Evolutionary conservation across 2,113 vertebrate species (phyloP).

Genomic region (Brachypodius melanocephalos): DNA sequence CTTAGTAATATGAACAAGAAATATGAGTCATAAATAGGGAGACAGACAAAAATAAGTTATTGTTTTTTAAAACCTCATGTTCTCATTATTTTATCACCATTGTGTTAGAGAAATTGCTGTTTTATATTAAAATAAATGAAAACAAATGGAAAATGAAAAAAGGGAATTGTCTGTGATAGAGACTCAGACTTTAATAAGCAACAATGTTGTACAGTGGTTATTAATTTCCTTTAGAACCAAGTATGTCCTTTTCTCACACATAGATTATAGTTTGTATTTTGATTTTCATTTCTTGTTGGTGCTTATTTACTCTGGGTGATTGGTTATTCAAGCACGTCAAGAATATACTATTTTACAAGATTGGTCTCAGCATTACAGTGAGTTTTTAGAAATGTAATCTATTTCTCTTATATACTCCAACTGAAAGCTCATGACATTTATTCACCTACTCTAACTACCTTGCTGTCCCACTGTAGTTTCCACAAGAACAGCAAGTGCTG

Average conservation of each 20-base stretch:
- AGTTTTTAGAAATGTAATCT: neutral
- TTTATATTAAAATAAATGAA: constrained; percentile 34
- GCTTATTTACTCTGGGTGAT: neutral
- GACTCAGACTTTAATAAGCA: neutral
- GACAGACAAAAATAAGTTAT: neutral
- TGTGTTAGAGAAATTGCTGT: neutral
- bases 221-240: constrained; percentile 32
- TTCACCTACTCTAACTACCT: neutral
- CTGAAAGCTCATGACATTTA: neutral
- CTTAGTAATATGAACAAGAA: neutral
- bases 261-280: neutral
- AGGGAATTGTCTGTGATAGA: neutral
- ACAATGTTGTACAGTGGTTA: neutral
- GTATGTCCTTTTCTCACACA: neutral
- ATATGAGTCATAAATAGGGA: neutral
- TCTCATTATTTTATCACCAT: neutral
- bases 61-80: neutral
- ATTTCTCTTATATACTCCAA: neutral
- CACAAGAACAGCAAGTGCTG: neutral
- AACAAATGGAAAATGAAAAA: constrained; percentile 43
- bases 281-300: neutral
- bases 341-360: neutral
- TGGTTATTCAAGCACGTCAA: neutral
- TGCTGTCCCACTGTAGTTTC: neutral
- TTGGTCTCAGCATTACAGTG: neutral